These are phyloP conservation scores for Xenopus borealis DNA, from an alignment of 2,113 vertebrate genomes.

Conservation along the genomic window DNA sequence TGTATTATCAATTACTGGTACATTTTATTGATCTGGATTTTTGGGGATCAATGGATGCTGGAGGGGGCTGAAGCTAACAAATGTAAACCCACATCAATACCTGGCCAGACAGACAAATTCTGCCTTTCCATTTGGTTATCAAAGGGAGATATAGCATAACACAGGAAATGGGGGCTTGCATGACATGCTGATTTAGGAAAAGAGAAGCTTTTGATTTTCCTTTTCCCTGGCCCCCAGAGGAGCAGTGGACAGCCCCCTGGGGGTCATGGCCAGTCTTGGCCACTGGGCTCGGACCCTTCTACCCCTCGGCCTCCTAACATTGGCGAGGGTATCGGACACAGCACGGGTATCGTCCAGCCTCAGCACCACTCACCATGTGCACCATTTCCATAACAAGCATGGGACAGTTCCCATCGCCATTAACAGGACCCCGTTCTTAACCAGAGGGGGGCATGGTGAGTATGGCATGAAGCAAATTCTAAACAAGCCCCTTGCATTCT, in stretches of 20 bases:
- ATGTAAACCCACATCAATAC: constrained; percentile 23
- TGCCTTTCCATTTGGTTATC: constrained; percentile 18
- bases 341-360: constrained; percentile 90
- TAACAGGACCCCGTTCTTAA: constrained; percentile 92
- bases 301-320: constrained; percentile 52
- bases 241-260: constrained; percentile 32
- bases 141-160: constrained; percentile 32
- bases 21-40: constrained; percentile 21
- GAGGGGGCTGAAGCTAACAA: constrained; percentile 38
- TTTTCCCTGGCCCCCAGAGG: constrained; percentile 23
- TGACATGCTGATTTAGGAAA: constrained; percentile 44
- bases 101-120: constrained; percentile 34
- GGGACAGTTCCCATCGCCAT: constrained; percentile 89
- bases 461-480: constrained; percentile 28
- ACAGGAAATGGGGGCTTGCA: constrained; percentile 39
- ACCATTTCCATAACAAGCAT: constrained; percentile 93
- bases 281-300: constrained; percentile 43
- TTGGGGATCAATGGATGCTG: constrained; percentile 39
- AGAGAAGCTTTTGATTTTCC: constrained; percentile 27
- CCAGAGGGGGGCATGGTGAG: constrained; percentile 89
- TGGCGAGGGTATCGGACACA: constrained; percentile 67
- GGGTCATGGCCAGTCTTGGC: constrained; percentile 46
- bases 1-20: constrained; percentile 8
- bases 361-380: constrained; percentile 92
- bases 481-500: not conserved